Evolutionary conservation across 2,797 vertebrate genomes (phyloP), one percentile per base, ranked within the genome.

Genomic region (Octomys mimax): DNA sequence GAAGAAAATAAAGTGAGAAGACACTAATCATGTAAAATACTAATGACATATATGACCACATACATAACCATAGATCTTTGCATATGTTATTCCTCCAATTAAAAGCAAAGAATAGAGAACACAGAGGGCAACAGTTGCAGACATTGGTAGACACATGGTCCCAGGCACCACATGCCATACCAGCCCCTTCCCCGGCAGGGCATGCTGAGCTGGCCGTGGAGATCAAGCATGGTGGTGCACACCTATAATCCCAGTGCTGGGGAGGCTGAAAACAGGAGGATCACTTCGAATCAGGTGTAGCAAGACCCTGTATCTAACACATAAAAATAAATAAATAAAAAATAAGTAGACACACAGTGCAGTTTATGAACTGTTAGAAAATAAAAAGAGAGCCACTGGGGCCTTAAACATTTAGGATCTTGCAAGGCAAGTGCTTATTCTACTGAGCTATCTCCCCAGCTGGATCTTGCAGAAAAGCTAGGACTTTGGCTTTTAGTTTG

Each of bases 1-100:
- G 16, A 21, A 89, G 36, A 42, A 95, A 87, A 89, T 68, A 21
- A 93, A 94, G 42, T 70, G 22, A 10, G 42, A 83, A 87, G 11
- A 52, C 11, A 84, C 1, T 52, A 85, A 49, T 39, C 2, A 52
- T 39, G 28, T 84, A 84, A 87, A 11, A 59, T 14, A 87, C 1
- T 57, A 82, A 49, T 39, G 2, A 62, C n/a, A 22, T 42, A 89
- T 22, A 14, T 39, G 6, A 10, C 87, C 24, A 19, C 49, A 66
- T 6, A 42, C 6, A 82, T 31, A 61, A 84, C 6, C 18, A 46
- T 46, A 14, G 6, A 93, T 92, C 6, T 85, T 81, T 81, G 21
- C 16, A 84, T 78, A 39, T 49, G 4, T 14, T 90, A 8, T 75
- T 57, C 5, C 36, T 87, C 31, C 19, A 94, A 13, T 91, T 90